Percentiles rank a stretch among this genome's conserved stretches.
Evolutionary conservation across 2,113 vertebrate genomes (phyloP).

Genomic region (Todiramphus chloris): DNA sequence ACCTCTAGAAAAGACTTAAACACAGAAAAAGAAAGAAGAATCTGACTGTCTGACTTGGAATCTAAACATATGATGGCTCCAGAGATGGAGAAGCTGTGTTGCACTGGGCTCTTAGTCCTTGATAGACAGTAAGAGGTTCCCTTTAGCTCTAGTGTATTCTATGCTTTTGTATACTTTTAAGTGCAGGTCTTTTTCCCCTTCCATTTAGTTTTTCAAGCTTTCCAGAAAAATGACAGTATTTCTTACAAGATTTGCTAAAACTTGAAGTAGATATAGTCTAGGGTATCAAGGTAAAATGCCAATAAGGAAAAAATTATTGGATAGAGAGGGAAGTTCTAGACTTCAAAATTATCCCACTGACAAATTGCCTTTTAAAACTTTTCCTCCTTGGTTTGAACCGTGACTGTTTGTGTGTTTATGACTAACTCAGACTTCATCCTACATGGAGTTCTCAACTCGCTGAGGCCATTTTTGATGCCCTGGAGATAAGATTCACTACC

Average conservation of each 20-base stretch:
- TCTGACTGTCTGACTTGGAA: neutral
- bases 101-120: neutral
- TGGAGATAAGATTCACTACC: neutral
- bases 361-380: neutral
- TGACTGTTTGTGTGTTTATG: neutral
- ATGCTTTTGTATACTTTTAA: neutral
- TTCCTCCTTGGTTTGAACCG: neutral
- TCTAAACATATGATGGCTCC: neutral
- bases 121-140: neutral
- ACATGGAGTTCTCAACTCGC: neutral
- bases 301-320: neutral
- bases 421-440: neutral
- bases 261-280: neutral
- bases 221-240: neutral
- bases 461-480: neutral
- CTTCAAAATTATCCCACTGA: neutral
- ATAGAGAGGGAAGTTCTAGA: neutral
- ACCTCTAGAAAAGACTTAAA: neutral
- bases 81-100: neutral
- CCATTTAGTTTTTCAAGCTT: neutral
- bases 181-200: neutral
- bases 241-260: neutral
- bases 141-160: neutral
- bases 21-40: neutral
- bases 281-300: neutral